A percentile compares a stretch with the other conserved stretches of the same genome.
These are phyloP conservation scores for Meloidogyne hapla DNA, from an alignment of 1,140 invertebrate genomes.

Conservation along the genomic window DNA sequence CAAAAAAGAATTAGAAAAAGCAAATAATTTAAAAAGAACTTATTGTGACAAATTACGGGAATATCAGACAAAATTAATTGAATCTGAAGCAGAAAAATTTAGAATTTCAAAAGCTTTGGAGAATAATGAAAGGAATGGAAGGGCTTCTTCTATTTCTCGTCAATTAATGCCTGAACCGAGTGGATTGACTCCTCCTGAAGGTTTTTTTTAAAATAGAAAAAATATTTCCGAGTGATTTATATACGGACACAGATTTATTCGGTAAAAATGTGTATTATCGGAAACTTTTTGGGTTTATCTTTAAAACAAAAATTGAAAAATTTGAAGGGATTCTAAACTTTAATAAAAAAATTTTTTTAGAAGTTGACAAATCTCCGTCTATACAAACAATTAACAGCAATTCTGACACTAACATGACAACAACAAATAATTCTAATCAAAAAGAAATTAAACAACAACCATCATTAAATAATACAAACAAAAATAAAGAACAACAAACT, in stretches of 20 bases:
- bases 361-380: neutral
- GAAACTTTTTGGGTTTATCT: too few species aligned
- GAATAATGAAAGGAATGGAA: slow-evolving; percentile 1
- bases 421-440: neutral
- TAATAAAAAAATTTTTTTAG: neutral
- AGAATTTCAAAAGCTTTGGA: neutral
- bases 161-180: neutral
- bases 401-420: neutral
- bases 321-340: too few species aligned
- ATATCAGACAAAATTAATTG: neutral
- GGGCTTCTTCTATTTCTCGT: neutral
- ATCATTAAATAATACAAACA: too few species aligned
- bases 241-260: too few species aligned
- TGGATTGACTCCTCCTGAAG: neutral
- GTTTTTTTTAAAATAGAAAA: neutral
- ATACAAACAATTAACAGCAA: neutral
- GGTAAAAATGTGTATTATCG: too few species aligned
- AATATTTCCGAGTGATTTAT: neutral
- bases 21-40: neutral
- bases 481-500: too few species aligned
- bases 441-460: too few species aligned
- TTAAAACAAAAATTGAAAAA: too few species aligned
- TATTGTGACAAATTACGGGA: neutral
- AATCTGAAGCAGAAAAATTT: neutral
- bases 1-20: neutral